A percentile compares a stretch with the other conserved stretches of the same genome.
Conservation (phyloP, 2,888 invertebrate species). For the Plemyria rubiginata region DNA sequence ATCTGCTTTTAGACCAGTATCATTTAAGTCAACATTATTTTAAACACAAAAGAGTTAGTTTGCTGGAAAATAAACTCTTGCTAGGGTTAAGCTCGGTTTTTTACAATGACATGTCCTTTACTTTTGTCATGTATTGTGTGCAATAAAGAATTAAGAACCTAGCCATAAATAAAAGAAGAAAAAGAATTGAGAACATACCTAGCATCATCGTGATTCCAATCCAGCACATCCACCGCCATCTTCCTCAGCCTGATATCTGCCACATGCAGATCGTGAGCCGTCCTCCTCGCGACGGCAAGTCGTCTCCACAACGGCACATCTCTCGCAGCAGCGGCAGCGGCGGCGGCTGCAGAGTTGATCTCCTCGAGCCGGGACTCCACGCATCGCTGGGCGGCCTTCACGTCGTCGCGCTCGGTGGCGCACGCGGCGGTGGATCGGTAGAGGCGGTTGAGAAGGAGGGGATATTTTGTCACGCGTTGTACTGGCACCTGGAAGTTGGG, state of each 20-base stretch:
- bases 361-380: slow-evolving; percentile 97
- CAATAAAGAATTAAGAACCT: too few relatives aligned
- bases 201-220: slow-evolving; percentile 97
- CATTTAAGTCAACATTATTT: too few relatives aligned
- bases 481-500: slow-evolving; percentile 90
- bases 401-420: slow-evolving; percentile 92
- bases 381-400: slow-evolving; percentile 95
- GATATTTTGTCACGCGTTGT: slow-evolving; percentile 98
- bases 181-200: too few relatives aligned
- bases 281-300: slow-evolving; percentile 91
- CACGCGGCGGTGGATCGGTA: slow-evolving; percentile 95
- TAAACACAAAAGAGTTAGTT: too few relatives aligned
- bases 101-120: too few relatives aligned
- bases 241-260: slow-evolving; percentile 95
- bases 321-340: slow-evolving; percentile 94
- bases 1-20: too few relatives aligned
- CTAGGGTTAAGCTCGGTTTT: too few relatives aligned
- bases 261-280: slow-evolving; percentile 93
- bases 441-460: slow-evolving; percentile 94
- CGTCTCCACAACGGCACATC: slow-evolving; percentile 95
- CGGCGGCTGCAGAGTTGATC: slow-evolving; percentile 97
- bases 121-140: too few relatives aligned
- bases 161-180: too few relatives aligned
- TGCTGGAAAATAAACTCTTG: too few relatives aligned
- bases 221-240: slow-evolving; percentile 96